Base-by-base conservation (phyloP, 2,113 vertebrate species). In the Psephotus haematonotus region DNA sequence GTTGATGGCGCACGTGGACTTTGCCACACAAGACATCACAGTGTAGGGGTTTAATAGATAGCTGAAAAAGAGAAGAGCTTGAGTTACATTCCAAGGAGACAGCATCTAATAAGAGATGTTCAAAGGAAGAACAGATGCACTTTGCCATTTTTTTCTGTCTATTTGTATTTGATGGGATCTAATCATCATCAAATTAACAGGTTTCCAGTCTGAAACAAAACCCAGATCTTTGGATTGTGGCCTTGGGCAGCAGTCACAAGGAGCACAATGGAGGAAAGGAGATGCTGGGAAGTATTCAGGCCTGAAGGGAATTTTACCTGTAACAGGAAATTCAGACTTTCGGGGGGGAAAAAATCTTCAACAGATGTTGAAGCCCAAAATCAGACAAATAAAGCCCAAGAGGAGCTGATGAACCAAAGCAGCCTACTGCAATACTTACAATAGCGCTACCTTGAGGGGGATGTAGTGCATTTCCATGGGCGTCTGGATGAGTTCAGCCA, bases 1-100 rank as follows among this genome's bases (percentile, higher is more conserved):
- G 98, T 99, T 99, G 96, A 99, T 98, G 71, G 99, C 98, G 2
- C 99, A 99, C 39, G 99, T 99, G 12, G 99, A 99, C 98, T 99
- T 99, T 88, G 99, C 99, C 67, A 99, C 99, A 88, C 99, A 99
- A 91, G 99, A 99, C 90, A 99, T 98, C 97, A 99, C 97, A 64
- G 99, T 99, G 97, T 99, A 99, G 25, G 99, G 99, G 97, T 99
- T 99, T 97, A 99, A 94, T 92, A 99, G 97, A 92, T 99, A 99
- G 97, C 99, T 99, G 97, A 25, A 97, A 96, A 90, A 97, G 9
- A 94, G 94, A 53, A 97, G 47, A 80, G 74, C 35, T 27, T 7
- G 11, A 37, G 89, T 97, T 92, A 96, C 18, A 35, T 63, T 46
- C 84, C 55, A 46, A 81, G 65, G n/a, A 86, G 25, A n/a, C 0